Percentiles rank a stretch among this genome's conserved stretches.
phyloP scores from a whole-genome alignment of 2,797 vertebrate genomes.

The Astyanax mexicanus region DNA sequence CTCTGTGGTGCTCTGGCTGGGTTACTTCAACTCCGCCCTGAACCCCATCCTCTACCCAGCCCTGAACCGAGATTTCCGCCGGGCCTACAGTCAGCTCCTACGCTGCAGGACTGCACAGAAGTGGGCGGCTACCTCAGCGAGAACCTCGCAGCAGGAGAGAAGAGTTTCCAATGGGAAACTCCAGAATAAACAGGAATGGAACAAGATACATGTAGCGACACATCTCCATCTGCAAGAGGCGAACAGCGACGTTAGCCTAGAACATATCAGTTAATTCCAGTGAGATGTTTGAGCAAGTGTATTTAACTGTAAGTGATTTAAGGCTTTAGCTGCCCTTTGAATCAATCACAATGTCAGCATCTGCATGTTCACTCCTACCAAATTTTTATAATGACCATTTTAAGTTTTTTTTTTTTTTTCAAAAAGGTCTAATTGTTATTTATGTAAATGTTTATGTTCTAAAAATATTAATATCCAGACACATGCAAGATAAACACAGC shows the following conservation, averaged over 20 bases:
- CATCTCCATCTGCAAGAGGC: neutral
- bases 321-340: no score
- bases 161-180: slow-evolving; percentile 45
- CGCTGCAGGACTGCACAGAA: slow-evolving; percentile 60
- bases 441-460: no score
- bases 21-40: slow-evolving; percentile 89
- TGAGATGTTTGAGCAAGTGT: neutral
- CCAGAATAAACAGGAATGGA: neutral
- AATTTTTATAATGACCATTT: no score
- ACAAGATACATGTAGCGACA: neutral
- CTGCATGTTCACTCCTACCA: no score
- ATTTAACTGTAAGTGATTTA: no score
- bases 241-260: neutral
- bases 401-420: no score
- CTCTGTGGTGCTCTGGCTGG: slow-evolving; percentile 86
- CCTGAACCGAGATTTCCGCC: slow-evolving; percentile 88
- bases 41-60: slow-evolving; percentile 94
- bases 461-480: no score
- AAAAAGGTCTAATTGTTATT: no score
- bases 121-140: neutral
- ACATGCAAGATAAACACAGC: no score
- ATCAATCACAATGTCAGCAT: no score
- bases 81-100: slow-evolving; percentile 79
- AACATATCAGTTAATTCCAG: neutral
- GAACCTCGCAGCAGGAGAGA: slow-evolving; percentile 41